These are phyloP conservation scores for Leptopilina clavipes DNA, from an alignment of 1,140 invertebrate species.

Conservation along the genomic window DNA sequence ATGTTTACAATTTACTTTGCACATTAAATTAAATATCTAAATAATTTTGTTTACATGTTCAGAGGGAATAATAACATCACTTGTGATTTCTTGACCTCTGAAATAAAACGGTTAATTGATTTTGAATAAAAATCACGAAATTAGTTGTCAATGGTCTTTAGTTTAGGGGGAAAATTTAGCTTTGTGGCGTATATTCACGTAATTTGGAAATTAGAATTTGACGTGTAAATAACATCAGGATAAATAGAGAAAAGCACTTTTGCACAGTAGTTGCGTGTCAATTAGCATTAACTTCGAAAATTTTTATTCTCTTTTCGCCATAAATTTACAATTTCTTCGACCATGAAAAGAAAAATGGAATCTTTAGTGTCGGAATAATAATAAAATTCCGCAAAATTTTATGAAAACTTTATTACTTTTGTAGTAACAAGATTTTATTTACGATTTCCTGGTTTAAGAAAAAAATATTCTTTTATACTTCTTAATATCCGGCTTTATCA, in stretches of 20 bases:
- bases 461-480: background rate
- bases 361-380: background rate
- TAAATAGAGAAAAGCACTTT: background rate
- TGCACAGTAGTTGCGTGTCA: background rate
- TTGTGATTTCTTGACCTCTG: too few species aligned
- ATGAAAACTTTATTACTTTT: background rate
- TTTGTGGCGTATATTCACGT: background rate
- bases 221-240: background rate
- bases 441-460: background rate
- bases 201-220: background rate
- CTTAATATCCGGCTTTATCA: background rate
- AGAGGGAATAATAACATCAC: too few species aligned
- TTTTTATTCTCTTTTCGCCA: background rate
- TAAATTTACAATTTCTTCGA: slow-evolving; percentile 1
- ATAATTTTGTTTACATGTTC: too few species aligned
- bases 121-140: too few species aligned
- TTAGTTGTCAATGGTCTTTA: background rate
- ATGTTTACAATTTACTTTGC: background rate
- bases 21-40: too few species aligned
- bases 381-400: slow-evolving; percentile 9
- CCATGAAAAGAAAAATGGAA: slow-evolving; percentile 3
- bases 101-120: too few species aligned
- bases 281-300: background rate
- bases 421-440: slow-evolving; percentile 6
- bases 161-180: background rate